phyloP scores from a whole-genome alignment of 2,113 vertebrate genomes.

The Cyphomyrus plagiostoma region DNA sequence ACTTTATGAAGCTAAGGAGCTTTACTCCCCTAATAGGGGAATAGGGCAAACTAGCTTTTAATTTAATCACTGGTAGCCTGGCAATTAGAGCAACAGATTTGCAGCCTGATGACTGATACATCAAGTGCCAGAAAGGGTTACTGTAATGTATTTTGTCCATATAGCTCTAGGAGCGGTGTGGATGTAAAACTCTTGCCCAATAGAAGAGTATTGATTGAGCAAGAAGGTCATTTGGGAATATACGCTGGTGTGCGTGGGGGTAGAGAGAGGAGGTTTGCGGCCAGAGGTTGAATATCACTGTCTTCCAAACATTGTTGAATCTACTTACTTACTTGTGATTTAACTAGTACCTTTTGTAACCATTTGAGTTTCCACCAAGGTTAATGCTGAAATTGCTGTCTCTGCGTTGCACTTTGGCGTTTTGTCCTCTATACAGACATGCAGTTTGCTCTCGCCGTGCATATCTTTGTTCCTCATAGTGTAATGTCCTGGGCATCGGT shows the following conservation, averaged over 20 bases:
- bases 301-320: neutral
- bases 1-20: neutral
- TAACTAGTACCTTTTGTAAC: neutral
- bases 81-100: slow-evolving; percentile 2
- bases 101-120: neutral
- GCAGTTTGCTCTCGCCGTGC: neutral
- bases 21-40: neutral
- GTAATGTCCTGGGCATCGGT: neutral
- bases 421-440: neutral
- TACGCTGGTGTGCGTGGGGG: neutral
- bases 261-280: neutral
- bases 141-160: neutral
- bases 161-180: neutral
- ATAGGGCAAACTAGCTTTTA: neutral
- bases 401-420: neutral
- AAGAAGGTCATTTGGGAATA: neutral
- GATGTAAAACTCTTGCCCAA: neutral
- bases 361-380: neutral
- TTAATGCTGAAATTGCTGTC: neutral
- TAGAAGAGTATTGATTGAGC: neutral
- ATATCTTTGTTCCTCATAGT: neutral
- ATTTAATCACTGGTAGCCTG: neutral
- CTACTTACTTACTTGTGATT: neutral
- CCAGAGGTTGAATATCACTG: neutral
- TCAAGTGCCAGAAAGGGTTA: neutral